phyloP scores from a whole-genome alignment of 2,797 vertebrate species.

The Argentina silus region DNA sequence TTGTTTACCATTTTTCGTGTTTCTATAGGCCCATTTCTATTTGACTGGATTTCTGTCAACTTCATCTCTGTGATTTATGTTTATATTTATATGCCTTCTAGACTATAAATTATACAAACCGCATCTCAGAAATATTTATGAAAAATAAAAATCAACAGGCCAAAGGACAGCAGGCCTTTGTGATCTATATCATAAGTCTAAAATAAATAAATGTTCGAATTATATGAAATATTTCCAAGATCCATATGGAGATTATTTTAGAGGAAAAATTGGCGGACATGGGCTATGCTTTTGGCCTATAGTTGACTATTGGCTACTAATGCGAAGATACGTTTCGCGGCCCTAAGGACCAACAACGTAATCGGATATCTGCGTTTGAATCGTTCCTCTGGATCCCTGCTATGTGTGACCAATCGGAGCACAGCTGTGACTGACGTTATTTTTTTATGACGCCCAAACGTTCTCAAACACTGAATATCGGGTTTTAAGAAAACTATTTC shows the following conservation, averaged over 20 bases:
- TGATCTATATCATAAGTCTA: no score
- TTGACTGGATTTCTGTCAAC: no score
- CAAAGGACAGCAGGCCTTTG: no score
- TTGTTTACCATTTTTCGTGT: neutral
- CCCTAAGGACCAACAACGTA: neutral
- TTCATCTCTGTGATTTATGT: no score
- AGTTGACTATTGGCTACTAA: neutral
- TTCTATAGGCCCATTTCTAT: neutral
- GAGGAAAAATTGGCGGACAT: neutral
- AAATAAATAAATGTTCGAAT: no score
- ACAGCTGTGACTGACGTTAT: conserved; percentile 9
- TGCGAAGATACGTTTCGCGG: neutral
- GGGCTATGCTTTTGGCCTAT: neutral
- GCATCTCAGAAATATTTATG: no score
- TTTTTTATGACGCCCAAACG: neutral
- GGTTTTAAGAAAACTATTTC: no score
- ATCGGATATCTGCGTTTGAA: neutral
- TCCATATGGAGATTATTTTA: neutral
- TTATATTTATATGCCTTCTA: no score
- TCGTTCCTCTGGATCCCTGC: neutral
- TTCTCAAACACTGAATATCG: no score
- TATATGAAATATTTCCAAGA: neutral
- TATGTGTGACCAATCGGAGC: conserved; percentile 1
- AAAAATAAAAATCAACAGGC: no score
- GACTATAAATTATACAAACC: no score